phyloP scores from a whole-genome alignment of 2,797 vertebrate genomes.

The Argya squamiceps region DNA sequence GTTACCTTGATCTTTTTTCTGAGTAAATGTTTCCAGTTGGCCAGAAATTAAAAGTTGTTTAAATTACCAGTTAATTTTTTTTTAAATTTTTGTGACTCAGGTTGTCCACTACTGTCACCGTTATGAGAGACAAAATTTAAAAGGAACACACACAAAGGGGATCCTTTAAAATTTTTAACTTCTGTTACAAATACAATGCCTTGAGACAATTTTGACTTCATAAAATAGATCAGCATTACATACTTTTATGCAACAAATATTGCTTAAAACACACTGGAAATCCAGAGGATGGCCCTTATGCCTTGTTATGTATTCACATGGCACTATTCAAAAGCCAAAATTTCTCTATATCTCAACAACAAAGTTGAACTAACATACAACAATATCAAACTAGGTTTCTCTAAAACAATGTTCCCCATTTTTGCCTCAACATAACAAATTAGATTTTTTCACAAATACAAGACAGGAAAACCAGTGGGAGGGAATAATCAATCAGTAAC shows the following conservation, averaged over 20 bases:
- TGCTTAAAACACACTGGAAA: background rate
- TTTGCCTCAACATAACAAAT: background rate
- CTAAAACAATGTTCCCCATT: constrained; percentile 29
- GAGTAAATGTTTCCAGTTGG: background rate
- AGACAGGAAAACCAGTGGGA: background rate
- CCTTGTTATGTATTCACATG: background rate
- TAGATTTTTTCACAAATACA: background rate
- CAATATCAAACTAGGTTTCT: background rate
- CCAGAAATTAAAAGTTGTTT: background rate
- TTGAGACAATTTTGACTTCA: background rate
- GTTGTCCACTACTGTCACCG: background rate
- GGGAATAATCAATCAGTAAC: background rate
- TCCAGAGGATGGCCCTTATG: background rate
- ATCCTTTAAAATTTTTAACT: background rate
- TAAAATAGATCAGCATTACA: background rate
- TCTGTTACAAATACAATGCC: background rate
- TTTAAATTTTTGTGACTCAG: background rate
- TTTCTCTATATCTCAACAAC: constrained; percentile 8
- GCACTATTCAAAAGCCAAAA: constrained; percentile 5
- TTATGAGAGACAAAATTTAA: background rate
- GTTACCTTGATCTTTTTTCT: background rate
- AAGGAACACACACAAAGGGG: background rate
- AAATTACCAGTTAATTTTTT: background rate
- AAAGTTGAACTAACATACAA: background rate
- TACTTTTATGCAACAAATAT: background rate